phyloP scores from a whole-genome alignment of 35 echinoderm and acorn worm genomes.

The Strongylocentrotus purpuratus region DNA sequence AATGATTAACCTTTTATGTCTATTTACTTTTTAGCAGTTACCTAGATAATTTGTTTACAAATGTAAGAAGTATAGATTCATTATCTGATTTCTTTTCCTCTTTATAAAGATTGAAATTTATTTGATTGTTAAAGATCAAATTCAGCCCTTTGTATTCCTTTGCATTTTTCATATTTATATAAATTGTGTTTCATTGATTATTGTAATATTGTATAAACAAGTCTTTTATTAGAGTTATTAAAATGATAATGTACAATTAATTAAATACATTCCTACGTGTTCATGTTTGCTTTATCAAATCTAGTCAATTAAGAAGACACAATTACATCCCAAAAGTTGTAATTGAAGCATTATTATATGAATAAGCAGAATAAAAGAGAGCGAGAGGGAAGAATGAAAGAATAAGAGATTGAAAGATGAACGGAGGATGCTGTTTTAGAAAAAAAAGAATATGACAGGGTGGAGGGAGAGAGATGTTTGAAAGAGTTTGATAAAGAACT shows the following conservation, averaged over 20 bases:
- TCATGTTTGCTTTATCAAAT: not conserved
- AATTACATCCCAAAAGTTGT: not conserved
- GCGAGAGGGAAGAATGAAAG: not conserved
- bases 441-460: no score
- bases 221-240: constrained; percentile 19
- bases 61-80: not conserved
- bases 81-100: not conserved
- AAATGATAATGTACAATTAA: constrained; percentile 15
- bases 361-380: not conserved
- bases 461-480: no score
- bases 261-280: not conserved
- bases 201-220: not conserved
- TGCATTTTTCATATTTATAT: constrained; percentile 20
- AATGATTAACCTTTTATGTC: not conserved
- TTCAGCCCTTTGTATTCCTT: not conserved
- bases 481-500: no score
- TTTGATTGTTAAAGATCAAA: not conserved
- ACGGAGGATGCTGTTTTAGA: not conserved
- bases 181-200: not conserved
- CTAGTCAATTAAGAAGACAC: not conserved
- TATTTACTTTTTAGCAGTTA: no score
- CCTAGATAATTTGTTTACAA: not conserved
- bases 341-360: not conserved
- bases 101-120: not conserved
- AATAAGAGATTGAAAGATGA: no score